phyloP scores from a whole-genome alignment of 2,797 vertebrate genomes.

The Coilia nasus region DNA sequence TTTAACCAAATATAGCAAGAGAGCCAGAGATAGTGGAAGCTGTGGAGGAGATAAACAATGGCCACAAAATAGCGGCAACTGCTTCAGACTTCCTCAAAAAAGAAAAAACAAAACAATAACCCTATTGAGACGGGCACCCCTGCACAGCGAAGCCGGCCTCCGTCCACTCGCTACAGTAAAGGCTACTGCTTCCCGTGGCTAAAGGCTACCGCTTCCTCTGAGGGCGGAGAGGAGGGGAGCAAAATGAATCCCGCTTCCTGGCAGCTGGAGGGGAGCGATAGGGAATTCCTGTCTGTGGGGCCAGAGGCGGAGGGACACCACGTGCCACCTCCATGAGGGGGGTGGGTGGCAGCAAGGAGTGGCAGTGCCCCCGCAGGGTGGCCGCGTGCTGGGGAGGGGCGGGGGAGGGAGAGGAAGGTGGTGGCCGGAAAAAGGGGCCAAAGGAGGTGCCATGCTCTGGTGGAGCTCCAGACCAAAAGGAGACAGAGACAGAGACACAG shows the following conservation, averaged over 20 bases:
- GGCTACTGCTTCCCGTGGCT: conserved; percentile 70
- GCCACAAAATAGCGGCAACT: conserved; percentile 62
- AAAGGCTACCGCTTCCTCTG: conserved; percentile 69
- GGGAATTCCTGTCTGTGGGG: conserved; percentile 70
- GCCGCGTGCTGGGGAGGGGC: background rate
- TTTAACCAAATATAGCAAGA: conserved; percentile 60
- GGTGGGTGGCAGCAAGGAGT: background rate
- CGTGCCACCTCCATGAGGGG: background rate
- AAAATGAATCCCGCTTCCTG: conserved; percentile 66
- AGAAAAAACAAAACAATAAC: conserved; percentile 61
- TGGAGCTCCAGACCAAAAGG: background rate
- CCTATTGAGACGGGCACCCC: conserved; percentile 51
- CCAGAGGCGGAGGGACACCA: conserved; percentile 26
- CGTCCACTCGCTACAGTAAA: conserved; percentile 40
- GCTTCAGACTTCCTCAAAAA: conserved; percentile 71
- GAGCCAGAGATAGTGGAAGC: conserved; percentile 50
- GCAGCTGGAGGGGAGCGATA: conserved; percentile 59
- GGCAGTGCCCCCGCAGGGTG: background rate
- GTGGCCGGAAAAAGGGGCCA: background rate
- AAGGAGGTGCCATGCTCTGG: background rate
- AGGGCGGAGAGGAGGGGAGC: background rate
- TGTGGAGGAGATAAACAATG: conserved; percentile 67
- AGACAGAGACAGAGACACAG: background rate
- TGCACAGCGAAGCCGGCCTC: background rate
- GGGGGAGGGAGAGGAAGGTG: background rate